These are phyloP conservation scores for Phalanger gymnotis DNA, from an alignment of 2,797 vertebrate genomes.

Conservation along the genomic window DNA sequence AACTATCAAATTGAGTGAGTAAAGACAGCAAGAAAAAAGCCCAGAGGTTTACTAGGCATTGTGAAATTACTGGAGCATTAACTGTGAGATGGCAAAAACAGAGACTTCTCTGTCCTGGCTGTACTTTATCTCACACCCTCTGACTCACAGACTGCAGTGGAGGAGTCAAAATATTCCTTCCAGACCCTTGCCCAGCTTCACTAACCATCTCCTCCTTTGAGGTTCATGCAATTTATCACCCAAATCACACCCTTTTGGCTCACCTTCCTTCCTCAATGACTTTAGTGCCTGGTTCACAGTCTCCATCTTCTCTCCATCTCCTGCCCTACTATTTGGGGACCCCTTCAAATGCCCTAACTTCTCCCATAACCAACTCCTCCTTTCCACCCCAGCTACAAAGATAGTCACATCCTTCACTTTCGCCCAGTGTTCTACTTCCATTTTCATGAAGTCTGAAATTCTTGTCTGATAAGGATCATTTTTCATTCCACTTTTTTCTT, in stretches of 20 bases:
- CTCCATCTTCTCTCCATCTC: not conserved
- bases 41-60: not conserved
- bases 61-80: not conserved
- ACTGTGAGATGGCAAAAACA: not conserved
- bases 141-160: not conserved
- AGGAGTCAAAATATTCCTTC: not conserved
- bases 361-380: not conserved
- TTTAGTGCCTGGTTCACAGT: not conserved
- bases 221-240: not conserved
- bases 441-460: not conserved
- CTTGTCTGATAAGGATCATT: not conserved
- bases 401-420: not conserved
- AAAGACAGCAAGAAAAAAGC: not conserved
- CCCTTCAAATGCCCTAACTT: not conserved
- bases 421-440: not conserved
- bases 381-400: not conserved
- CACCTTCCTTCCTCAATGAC: not conserved
- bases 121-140: not conserved
- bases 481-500: not conserved
- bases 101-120: not conserved
- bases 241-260: not conserved
- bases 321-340: not conserved
- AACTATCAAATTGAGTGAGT: not conserved
- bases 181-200: not conserved
- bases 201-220: not conserved